Base-by-base conservation (phyloP, 2,888 invertebrate genomes). In the Chalcis sispes region DNA sequence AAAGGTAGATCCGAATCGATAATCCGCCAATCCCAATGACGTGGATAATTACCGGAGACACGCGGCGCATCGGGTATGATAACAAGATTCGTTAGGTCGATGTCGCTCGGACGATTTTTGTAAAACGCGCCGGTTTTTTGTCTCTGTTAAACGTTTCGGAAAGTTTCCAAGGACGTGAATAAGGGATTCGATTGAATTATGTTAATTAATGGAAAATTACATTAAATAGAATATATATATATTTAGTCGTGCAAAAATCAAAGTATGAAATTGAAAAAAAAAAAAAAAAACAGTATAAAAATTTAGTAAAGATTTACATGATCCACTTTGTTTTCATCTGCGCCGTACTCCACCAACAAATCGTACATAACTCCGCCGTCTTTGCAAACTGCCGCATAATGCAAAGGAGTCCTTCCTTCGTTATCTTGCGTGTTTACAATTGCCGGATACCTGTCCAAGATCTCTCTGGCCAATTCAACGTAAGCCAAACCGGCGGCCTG, bases 321-420 rank as follows among this genome's bases (percentile, higher is more conserved):
- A 88, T 98, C 98, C 50, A 94, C 89, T 71, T 93, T 92, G 80
- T 93, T 93, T 89, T 96, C 95, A 83, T 96, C 96, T 23, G 96
- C 96, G 36, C 97, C 97, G 27, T 94, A 91, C 80, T 93, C 93
- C 40, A 95, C 91, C 13, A 98, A 91, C 70, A 95, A 92, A 83
- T 95, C 93, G 85, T 93, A 97, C 83, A 94, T 94, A 80, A 93
- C 91, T 79, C 93, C 93, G 69, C 94, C 94, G 83, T 96, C 96
- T 86, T 94, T 94, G 27, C 93, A 90, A 15, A 94, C 92, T 1
- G 96, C 95, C 0, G 97, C 95, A 89, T 96, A 98, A 89, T 98
- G 97, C 61, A 98, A 89, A 0, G 98, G 94, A 0, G 96, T 96
- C 80, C 96, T 91, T 25, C 96, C 96, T 77, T 96, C 95, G 84